A percentile compares a stretch with the other conserved stretches of the same genome.
Conservation (phyloP, 2,797 vertebrate genomes). For the Chiroxiphia lanceolata region DNA sequence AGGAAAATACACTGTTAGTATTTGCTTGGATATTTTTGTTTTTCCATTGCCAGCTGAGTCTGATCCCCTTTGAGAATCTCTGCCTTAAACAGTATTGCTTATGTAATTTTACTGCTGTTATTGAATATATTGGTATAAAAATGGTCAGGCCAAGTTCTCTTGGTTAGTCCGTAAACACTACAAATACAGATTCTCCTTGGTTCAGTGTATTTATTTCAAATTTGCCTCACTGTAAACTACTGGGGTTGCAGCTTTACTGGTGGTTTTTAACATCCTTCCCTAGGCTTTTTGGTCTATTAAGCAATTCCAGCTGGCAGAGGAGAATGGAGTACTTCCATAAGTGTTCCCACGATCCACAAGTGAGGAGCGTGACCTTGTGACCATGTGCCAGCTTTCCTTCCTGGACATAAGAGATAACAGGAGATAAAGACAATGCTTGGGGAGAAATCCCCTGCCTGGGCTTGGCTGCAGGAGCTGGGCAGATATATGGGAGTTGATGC, state of each 20-base stretch:
- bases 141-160: neutral
- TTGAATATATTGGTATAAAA: neutral
- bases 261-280: neutral
- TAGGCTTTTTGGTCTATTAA: neutral
- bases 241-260: neutral
- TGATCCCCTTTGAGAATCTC: neutral
- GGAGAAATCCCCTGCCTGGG: constrained; percentile 1
- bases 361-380: neutral
- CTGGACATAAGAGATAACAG: neutral
- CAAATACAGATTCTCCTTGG: neutral
- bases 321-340: neutral
- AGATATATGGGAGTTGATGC: neutral
- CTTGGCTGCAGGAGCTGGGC: neutral
- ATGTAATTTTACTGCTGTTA: neutral
- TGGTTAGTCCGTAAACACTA: neutral
- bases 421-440: constrained; percentile 41
- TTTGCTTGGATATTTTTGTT: neutral
- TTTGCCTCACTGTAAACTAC: neutral
- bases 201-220: neutral
- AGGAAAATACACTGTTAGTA: neutral
- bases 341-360: constrained; percentile 49
- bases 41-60: neutral
- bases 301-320: constrained; percentile 58
- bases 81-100: neutral
- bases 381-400: neutral